phyloP scores from a whole-genome alignment of 2,888 invertebrate genomes.

The Eilema griseolum region DNA sequence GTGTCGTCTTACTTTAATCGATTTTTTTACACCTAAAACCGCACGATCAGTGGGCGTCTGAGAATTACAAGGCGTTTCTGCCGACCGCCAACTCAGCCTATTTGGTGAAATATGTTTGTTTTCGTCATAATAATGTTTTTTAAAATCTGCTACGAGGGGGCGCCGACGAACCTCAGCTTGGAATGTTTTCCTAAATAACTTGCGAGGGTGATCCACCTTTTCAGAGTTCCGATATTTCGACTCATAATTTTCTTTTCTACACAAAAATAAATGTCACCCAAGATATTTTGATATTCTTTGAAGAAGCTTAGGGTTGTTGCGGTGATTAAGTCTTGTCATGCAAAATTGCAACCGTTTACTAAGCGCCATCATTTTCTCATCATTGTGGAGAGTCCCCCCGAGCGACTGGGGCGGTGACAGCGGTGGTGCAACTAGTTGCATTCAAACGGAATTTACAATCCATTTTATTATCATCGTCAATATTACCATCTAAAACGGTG shows the following conservation, averaged over 20 bases:
- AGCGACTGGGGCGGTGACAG: slow-evolving; percentile 41
- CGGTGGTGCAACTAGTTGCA: slow-evolving; percentile 58
- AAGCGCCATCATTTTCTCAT: slow-evolving; percentile 59
- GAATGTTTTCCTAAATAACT: slow-evolving; percentile 78
- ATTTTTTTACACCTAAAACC: slow-evolving; percentile 87
- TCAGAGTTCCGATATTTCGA: slow-evolving; percentile 56
- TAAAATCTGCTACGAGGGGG: slow-evolving; percentile 67
- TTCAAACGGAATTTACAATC: slow-evolving; percentile 65
- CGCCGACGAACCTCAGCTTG: slow-evolving; percentile 63
- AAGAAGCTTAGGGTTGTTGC: slow-evolving; percentile 50
- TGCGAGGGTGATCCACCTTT: slow-evolving; percentile 74
- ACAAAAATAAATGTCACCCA: slow-evolving; percentile 38
- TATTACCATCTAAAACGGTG: slow-evolving; percentile 68
- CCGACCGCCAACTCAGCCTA: slow-evolving; percentile 74
- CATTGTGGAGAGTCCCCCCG: slow-evolving; percentile 49
- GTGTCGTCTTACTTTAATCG: slow-evolving; percentile 85
- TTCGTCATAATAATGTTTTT: slow-evolving; percentile 76
- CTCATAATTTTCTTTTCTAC: slow-evolving; percentile 38
- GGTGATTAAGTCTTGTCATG: slow-evolving; percentile 72
- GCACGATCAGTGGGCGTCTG: slow-evolving; percentile 81
- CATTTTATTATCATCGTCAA: slow-evolving; percentile 60
- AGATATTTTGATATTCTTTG: slow-evolving; percentile 39
- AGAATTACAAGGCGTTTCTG: slow-evolving; percentile 83
- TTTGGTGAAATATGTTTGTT: slow-evolving; percentile 84
- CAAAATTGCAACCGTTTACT: slow-evolving; percentile 64